Base-by-base conservation (phyloP, 2,113 vertebrate species). In the Deroptyus accipitrinus region DNA sequence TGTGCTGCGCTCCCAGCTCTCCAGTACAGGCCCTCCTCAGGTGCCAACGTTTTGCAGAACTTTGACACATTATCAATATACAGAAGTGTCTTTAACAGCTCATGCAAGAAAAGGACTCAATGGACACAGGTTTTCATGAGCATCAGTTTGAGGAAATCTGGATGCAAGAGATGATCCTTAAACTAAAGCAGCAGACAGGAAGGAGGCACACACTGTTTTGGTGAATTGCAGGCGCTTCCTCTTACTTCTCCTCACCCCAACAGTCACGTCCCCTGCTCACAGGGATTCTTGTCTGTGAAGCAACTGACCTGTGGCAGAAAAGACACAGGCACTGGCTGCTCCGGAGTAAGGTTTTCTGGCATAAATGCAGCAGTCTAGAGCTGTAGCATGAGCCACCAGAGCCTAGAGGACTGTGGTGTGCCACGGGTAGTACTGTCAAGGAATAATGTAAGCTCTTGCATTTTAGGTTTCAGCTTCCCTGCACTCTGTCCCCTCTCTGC, bases 61-160 rank as follows among this genome's bases (percentile, higher is more conserved):
- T 55, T 28, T 0, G 0, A 27, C 7, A 13, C 1, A 0, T 20
- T 9, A 17, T 4, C 33, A 37, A 6, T 6, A 22, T 3, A 22
- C 55, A 49, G 41, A 9, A 37, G 33, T 25, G 27, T 1, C 27
- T 55, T 42, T 18, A 51, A 31, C 17, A 69, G 22, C 67, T 57
- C 6, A 3, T 5, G 13, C 37, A 54, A 42, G 49, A 23, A 30
- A 39, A 30, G 19, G 28, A 3, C 46, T 51, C 48, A 7, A 8
- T 0, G 18, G 27, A 17, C 2, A 1, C 25, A 12, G 23, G 42
- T 51, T 68, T 51, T 39, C 30, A 4, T 1, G 20, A 48, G 27
- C 1, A 5, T 19, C 33, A 9, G 13, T 59, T 35, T 41, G 54
- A 66, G 59, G 72, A 69, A 76, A 57, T 30, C 6, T 19, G 49